A percentile compares a stretch with the other conserved stretches of the same genome.
Evolutionary conservation across 2,113 vertebrate species (phyloP).

Genomic region (Entomyzon cyanotis): DNA sequence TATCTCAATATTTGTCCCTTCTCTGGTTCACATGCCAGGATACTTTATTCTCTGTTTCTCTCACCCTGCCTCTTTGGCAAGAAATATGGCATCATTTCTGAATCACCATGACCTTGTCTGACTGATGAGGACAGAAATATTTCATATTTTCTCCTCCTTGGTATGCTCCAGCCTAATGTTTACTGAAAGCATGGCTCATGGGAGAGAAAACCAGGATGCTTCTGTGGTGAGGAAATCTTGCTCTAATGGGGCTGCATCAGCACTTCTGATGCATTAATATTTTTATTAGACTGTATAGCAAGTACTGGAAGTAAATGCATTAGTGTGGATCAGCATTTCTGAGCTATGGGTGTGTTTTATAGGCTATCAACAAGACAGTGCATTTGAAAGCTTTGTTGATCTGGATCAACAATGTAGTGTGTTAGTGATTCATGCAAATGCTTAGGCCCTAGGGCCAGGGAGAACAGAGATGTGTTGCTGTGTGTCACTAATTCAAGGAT

Average conservation of each 20-base stretch:
- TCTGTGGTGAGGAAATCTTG: not conserved
- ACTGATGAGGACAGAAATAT: not conserved
- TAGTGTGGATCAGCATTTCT: constrained; percentile 46
- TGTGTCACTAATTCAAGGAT: not conserved
- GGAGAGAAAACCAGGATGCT: not conserved
- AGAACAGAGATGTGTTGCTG: not conserved
- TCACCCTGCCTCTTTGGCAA: not conserved
- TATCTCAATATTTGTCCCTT: not conserved
- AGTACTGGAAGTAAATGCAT: constrained; percentile 22
- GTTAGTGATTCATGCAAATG: constrained; percentile 38
- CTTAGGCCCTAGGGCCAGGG: not conserved
- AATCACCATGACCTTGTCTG: not conserved
- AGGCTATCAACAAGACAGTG: constrained; percentile 26
- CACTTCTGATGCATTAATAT: constrained; percentile 46
- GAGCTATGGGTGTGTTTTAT: constrained; percentile 33
- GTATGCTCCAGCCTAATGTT: not conserved
- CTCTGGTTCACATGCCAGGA: not conserved
- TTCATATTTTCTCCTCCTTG: not conserved
- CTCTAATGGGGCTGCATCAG: constrained; percentile 43
- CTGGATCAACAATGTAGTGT: constrained; percentile 40
- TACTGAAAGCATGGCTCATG: not conserved
- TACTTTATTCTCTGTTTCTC: not conserved
- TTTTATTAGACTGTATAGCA: constrained; percentile 46
- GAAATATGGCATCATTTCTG: not conserved
- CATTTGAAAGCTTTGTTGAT: constrained; percentile 46